Percentiles rank a stretch among this genome's conserved stretches.
phyloP scores from a whole-genome alignment of 2,113 vertebrate genomes.

The Etia nguti region DNA sequence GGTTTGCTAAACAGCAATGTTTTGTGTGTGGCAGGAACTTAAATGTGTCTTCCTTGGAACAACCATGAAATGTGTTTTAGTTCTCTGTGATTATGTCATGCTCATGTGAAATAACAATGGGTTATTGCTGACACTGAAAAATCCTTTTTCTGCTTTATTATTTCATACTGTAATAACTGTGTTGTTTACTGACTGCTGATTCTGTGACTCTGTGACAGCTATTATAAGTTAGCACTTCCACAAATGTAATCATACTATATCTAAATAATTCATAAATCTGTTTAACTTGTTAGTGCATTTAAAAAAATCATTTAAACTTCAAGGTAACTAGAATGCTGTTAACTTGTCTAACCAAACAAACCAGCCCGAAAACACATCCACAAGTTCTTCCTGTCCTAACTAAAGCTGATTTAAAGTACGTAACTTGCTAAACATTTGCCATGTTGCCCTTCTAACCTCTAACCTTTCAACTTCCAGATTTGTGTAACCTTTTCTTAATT shows the following conservation, averaged over 20 bases:
- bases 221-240: background rate
- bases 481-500: slow-evolving; percentile 78
- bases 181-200: slow-evolving; percentile 9
- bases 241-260: slow-evolving; percentile 37
- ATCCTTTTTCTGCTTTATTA: slow-evolving; percentile 1
- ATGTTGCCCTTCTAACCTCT: slow-evolving; percentile 78
- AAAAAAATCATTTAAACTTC: slow-evolving; percentile 56
- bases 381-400: slow-evolving; percentile 67
- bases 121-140: slow-evolving; percentile 24
- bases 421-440: slow-evolving; percentile 75
- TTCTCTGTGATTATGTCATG: slow-evolving; percentile 22
- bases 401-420: slow-evolving; percentile 71
- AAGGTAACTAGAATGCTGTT: slow-evolving; percentile 68
- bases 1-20: slow-evolving; percentile 3
- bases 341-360: slow-evolving; percentile 66
- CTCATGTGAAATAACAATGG: slow-evolving; percentile 32
- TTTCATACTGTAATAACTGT: background rate
- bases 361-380: slow-evolving; percentile 57
- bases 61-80: slow-evolving; percentile 46
- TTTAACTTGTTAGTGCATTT: slow-evolving; percentile 59
- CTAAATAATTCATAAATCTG: slow-evolving; percentile 77
- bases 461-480: slow-evolving; percentile 83
- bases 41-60: slow-evolving; percentile 64
- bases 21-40: slow-evolving; percentile 8
- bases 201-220: slow-evolving; percentile 31